These are phyloP conservation scores for Aethina tumida DNA, from an alignment of 1,140 invertebrate species.

Conservation along the genomic window DNA sequence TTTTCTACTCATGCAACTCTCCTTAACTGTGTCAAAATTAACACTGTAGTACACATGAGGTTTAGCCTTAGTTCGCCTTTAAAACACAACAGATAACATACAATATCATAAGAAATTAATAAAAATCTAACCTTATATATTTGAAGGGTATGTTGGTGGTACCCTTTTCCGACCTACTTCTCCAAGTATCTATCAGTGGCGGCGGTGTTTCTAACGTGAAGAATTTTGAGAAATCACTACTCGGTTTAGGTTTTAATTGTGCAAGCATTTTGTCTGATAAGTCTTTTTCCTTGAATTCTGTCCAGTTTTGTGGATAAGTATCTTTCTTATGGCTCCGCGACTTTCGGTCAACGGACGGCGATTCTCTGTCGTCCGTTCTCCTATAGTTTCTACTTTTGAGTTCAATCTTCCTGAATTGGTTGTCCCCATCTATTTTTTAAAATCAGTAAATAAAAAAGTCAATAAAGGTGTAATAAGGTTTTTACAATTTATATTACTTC, in stretches of 20 bases:
- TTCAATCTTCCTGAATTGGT: conserved; percentile 20
- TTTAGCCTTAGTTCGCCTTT: not conserved
- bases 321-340: conserved; percentile 10
- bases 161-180: conserved; percentile 15
- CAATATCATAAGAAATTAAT: not conserved
- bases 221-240: conserved; percentile 14
- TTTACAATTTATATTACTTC: not conserved
- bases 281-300: conserved; percentile 21
- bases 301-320: conserved; percentile 27
- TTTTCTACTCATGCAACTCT: not conserved
- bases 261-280: conserved; percentile 14
- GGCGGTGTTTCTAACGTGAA: conserved; percentile 26
- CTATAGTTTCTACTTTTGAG: conserved; percentile 24
- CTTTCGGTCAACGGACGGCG: conserved; percentile 5
- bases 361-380: conserved; percentile 12
- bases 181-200: conserved; percentile 16
- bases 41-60: not conserved
- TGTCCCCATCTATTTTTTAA: conserved; percentile 2
- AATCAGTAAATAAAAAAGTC: conserved; percentile 8
- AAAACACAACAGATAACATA: not conserved
- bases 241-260: conserved; percentile 11
- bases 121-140: conserved; percentile 23
- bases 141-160: conserved; percentile 18
- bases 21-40: not conserved
- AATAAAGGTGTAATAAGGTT: not conserved